Base-by-base conservation (phyloP, 2,888 invertebrate species). In the Sphaeridia pumilis region DNA sequence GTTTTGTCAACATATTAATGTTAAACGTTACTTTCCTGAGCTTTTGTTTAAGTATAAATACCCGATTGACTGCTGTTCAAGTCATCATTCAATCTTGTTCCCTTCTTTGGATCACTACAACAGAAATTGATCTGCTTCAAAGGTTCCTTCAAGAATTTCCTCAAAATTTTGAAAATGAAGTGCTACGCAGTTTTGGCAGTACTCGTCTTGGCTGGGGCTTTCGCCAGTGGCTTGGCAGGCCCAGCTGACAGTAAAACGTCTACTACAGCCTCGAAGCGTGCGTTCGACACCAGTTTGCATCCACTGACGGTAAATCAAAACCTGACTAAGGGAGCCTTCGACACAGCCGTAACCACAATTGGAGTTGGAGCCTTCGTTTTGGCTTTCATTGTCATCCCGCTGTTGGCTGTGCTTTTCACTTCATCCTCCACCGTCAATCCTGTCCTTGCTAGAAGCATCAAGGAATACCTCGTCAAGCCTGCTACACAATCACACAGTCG, bases 371-470 rank as follows among this genome's bases (percentile, higher is more conserved):
- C 46, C 28, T 52, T 52, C 26, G 27, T 26, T 4, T 26, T 52
- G 5, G 45, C 52, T 7, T 52, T 52, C 26, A 27, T 46, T 12
- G 21, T 46, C 31, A 52, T 52, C 22, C 52, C 52, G 1, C 25
- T 52, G 22, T 21, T 52, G 21, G 45, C 52, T 27, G 46, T 52
- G 4, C 21, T 52, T 21, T 52, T 45, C 46, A 52, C 52, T 17
- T 46, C 46, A 24, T 35, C 45, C 10, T 34, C 24, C 17, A 20
- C 25, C 17, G 45, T 14, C 21, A 20, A 26, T 14, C 5, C 10
- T 20, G 4, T 21, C 12, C 3, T 35, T 4, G 24, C 36, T n/a
- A 45, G 52, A 24, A 52, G 52, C 27, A 10, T 46, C 12, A 46
- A 38, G 27, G 38, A 38, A 38, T 5, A 38, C 17, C 20, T 17